Evolutionary conservation across 2,113 vertebrate genomes (phyloP).

Genomic region (Nyctibius bracteatus): DNA sequence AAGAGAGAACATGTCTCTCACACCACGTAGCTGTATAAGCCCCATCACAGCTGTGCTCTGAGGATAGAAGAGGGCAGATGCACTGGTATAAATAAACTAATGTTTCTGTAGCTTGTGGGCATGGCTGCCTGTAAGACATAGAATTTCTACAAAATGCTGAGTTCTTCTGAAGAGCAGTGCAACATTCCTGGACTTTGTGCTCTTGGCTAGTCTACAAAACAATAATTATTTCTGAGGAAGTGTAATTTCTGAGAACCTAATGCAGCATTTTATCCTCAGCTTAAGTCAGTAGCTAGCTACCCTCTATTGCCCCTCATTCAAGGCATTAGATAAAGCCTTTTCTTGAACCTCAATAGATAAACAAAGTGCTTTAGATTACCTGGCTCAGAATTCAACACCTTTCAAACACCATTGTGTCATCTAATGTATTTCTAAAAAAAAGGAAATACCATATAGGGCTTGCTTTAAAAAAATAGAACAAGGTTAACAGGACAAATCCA

Average conservation of each 20-base stretch:
- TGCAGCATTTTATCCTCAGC: background rate
- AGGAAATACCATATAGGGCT: rapidly evolving
- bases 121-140: background rate
- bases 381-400: background rate
- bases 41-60: background rate
- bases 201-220: background rate
- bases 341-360: background rate
- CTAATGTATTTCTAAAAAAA: background rate
- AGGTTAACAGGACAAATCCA: background rate
- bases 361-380: background rate
- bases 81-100: background rate
- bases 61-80: background rate
- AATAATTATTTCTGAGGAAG: background rate
- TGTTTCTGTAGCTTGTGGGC: background rate
- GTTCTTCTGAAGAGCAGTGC: background rate
- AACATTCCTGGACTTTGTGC: background rate
- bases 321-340: background rate
- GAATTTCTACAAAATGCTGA: background rate
- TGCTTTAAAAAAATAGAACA: background rate
- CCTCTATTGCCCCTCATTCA: background rate
- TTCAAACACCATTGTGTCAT: background rate
- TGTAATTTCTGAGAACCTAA: background rate
- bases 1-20: background rate
- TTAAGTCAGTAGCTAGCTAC: background rate
- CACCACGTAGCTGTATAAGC: background rate